Percentiles rank a stretch among this genome's conserved stretches.
Evolutionary conservation across 1,140 invertebrate species (phyloP).

Genomic region (Spodoptera litura): DNA sequence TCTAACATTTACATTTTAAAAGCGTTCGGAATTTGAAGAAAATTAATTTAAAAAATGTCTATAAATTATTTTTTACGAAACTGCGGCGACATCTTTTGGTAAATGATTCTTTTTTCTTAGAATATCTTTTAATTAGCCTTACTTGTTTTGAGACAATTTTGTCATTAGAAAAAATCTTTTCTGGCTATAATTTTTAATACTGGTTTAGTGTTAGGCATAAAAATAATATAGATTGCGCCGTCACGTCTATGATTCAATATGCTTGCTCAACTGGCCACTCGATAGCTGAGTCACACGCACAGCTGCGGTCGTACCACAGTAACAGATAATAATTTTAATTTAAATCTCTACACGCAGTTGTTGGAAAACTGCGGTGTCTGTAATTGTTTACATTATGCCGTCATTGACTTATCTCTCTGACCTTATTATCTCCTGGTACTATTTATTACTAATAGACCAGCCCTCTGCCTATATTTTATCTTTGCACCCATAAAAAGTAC

Average conservation of each 20-base stretch:
- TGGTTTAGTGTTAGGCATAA: not conserved
- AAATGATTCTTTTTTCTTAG: not conserved
- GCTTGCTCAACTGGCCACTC: slow-evolving; percentile 9
- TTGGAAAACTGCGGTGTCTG: slow-evolving; percentile 37
- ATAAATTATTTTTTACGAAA: slow-evolving; percentile 17
- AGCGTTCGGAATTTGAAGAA: not conserved
- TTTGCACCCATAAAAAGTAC: not conserved
- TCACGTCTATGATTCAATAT: slow-evolving; percentile 5
- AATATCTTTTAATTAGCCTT: not conserved
- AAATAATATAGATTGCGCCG: not conserved
- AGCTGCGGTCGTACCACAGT: slow-evolving; percentile 33
- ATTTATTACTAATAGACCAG: slow-evolving; percentile 22
- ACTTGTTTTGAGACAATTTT: too few relatives aligned
- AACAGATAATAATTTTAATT: slow-evolving; percentile 48
- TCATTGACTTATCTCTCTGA: slow-evolving; percentile 17
- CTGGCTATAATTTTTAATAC: not conserved
- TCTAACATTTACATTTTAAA: slow-evolving; percentile 5
- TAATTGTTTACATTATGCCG: slow-evolving; percentile 40
- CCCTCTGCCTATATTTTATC: slow-evolving; percentile 13
- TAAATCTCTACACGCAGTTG: slow-evolving; percentile 42
- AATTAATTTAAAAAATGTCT: not conserved
- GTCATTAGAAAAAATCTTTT: too few relatives aligned
- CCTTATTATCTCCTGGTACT: slow-evolving; percentile 27
- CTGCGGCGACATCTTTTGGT: not conserved
- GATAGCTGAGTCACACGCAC: slow-evolving; percentile 22